These are phyloP conservation scores for Phyllostomus discolor DNA, from an alignment of 2,113 vertebrate genomes.

Conservation along the genomic window DNA sequence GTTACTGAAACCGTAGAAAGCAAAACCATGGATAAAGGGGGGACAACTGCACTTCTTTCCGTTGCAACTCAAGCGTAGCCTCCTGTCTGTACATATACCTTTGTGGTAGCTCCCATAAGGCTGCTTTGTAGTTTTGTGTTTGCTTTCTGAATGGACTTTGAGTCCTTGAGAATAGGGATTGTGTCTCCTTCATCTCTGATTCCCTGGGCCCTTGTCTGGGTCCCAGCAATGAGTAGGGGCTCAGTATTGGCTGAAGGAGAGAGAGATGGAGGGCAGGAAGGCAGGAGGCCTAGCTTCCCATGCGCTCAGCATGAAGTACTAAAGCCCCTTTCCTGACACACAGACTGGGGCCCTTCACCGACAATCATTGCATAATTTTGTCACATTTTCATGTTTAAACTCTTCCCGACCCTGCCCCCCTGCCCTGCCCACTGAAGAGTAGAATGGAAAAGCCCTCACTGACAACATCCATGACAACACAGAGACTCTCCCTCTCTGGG, in stretches of 20 bases:
- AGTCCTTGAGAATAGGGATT: background rate
- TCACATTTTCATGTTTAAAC: background rate
- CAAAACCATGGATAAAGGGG: background rate
- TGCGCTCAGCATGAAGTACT: accelerated
- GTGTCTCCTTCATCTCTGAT: background rate
- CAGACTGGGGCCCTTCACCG: background rate
- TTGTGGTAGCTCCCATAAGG: background rate
- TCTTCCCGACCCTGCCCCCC: background rate
- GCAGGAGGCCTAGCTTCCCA: background rate
- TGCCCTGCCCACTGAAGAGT: background rate
- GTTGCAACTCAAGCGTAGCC: background rate
- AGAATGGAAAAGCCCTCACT: background rate
- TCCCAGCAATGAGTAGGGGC: background rate
- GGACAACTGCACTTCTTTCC: background rate
- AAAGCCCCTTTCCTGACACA: background rate
- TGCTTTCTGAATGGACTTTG: background rate
- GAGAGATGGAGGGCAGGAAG: background rate
- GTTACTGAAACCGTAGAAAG: background rate
- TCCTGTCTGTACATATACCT: too few species aligned
- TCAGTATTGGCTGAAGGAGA: background rate
- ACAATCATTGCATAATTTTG: background rate
- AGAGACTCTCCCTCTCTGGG: background rate
- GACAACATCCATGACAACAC: background rate
- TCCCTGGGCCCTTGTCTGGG: background rate
- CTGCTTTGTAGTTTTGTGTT: background rate